A percentile compares a stretch with the other conserved stretches of the same genome.
Evolutionary conservation across 2,797 vertebrate species (phyloP).

Genomic region (Malurus leucopterus): DNA sequence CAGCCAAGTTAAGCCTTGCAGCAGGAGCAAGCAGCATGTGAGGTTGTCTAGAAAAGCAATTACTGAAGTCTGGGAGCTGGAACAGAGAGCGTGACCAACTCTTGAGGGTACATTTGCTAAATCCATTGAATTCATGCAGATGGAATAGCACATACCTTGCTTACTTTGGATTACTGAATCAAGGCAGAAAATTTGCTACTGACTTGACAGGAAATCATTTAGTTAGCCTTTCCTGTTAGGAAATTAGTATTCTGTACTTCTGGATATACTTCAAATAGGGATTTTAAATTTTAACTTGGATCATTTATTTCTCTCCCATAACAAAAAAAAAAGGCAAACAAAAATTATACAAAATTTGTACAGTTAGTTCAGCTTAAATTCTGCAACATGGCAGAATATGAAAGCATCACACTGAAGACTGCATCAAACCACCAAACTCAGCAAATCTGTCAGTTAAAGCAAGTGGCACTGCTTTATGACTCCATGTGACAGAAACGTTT

Average conservation of each 20-base stretch:
- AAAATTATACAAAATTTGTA: not conserved
- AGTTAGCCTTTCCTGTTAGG: not conserved
- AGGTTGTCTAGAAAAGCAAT: not conserved
- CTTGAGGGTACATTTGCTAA: not conserved
- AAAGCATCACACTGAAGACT: not conserved
- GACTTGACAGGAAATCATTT: not conserved
- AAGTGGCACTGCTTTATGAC: not conserved
- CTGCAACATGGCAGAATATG: not conserved
- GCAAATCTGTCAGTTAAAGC: not conserved
- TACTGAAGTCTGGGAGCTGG: not conserved
- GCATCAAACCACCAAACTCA: not conserved
- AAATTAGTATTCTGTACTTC: not conserved
- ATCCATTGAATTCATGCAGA: not conserved
- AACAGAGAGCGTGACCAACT: accelerated
- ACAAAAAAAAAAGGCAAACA: not conserved
- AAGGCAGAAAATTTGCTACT: not conserved
- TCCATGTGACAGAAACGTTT: not conserved
- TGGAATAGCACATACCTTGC: not conserved
- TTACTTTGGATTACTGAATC: not conserved
- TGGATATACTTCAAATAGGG: not conserved
- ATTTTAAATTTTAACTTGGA: not conserved
- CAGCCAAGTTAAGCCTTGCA: not conserved
- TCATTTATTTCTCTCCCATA: not conserved
- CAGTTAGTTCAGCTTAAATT: not conserved
- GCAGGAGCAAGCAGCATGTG: not conserved